Percentiles rank a stretch among this genome's conserved stretches.
Conservation (phyloP, 2,888 invertebrate species). For the Habrosyne pyritoides region DNA sequence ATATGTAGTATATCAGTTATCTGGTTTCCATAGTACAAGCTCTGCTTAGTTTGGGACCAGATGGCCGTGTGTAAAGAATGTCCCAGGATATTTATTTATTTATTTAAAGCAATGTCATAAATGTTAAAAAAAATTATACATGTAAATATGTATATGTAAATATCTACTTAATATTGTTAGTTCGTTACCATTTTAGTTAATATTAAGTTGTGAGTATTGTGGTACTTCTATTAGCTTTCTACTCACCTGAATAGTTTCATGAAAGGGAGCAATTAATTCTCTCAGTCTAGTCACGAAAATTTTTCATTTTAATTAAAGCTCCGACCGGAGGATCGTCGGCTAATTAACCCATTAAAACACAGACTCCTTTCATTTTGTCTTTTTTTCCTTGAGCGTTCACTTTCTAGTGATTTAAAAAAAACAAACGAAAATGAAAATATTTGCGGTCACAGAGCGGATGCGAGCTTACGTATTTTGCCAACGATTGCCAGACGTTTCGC, state of each 20-base stretch:
- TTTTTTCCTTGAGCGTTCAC: conserved; percentile 67
- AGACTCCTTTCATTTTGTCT: conserved; percentile 76
- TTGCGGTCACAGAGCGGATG: neutral
- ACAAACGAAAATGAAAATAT: conserved; percentile 53
- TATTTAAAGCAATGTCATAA: no score
- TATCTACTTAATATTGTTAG: neutral
- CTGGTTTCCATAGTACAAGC: no score
- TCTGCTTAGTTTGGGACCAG: no score
- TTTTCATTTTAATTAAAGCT: conserved; percentile 82
- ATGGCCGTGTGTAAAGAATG: no score
- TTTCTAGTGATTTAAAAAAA: conserved; percentile 72
- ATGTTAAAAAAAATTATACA: no score
- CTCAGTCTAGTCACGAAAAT: conserved; percentile 78
- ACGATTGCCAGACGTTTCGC: neutral
- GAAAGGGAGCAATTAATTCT: conserved; percentile 76
- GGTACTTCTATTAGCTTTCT: conserved; percentile 58
- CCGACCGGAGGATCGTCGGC: conserved; percentile 76
- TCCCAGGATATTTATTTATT: no score
- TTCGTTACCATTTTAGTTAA: neutral
- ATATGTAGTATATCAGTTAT: no score
- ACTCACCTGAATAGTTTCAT: conserved; percentile 78
- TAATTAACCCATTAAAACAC: conserved; percentile 83
- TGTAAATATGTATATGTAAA: no score
- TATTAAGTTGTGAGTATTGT: conserved; percentile 15
- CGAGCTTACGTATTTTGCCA: neutral